phyloP scores from a whole-genome alignment of 2,888 invertebrate genomes.

The Drosophila diplacantha region DNA sequence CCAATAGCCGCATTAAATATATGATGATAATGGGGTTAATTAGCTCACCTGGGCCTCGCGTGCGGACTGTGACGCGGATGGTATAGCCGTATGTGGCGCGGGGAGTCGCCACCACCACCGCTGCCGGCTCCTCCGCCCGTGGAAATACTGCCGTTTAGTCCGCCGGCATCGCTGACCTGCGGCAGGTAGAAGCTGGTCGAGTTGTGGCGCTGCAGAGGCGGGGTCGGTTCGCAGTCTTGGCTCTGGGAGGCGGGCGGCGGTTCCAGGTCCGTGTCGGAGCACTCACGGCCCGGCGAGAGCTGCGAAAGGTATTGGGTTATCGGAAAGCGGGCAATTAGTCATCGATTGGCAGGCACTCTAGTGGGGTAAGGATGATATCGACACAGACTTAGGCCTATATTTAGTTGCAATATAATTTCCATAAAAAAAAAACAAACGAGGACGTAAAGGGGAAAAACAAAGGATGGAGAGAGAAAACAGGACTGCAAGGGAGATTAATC shows the following conservation, averaged over 20 bases:
- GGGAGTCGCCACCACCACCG: constrained; percentile 77
- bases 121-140: constrained; percentile 50
- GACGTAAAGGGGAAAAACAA: constrained; percentile 1
- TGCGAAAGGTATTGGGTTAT: constrained; percentile 67
- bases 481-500: background rate
- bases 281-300: constrained; percentile 91
- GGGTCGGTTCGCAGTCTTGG: constrained; percentile 95
- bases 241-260: constrained; percentile 95
- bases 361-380: constrained; percentile 24
- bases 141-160: constrained; percentile 65
- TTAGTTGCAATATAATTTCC: constrained; percentile 34
- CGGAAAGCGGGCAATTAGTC: constrained; percentile 14
- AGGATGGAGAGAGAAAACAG: constrained; percentile 2
- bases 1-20: background rate
- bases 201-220: constrained; percentile 90
- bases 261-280: constrained; percentile 90
- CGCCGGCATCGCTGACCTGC: constrained; percentile 78
- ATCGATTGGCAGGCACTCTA: background rate
- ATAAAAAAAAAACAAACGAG: constrained; percentile 17
- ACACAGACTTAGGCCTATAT: constrained; percentile 48
- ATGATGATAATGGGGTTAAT: constrained; percentile 5
- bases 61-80: constrained; percentile 87
- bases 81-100: constrained; percentile 78
- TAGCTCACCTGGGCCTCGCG: constrained; percentile 83
- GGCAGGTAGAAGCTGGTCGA: constrained; percentile 93